Conservation (phyloP, 1,140 invertebrate species). For the Lethocerus indicus region DNA sequence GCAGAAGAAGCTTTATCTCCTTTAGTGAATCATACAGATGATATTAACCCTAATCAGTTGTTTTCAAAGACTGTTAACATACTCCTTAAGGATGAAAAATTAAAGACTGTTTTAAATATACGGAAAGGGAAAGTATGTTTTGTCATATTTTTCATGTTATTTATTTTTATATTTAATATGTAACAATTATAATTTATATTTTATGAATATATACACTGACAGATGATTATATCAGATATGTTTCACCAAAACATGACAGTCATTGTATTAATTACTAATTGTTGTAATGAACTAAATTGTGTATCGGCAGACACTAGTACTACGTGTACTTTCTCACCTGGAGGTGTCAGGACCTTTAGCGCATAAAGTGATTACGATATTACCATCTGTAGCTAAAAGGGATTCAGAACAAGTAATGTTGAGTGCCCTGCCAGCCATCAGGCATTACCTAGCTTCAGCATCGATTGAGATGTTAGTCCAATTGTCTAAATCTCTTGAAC, state of each 20-base stretch:
- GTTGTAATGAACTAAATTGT: neutral
- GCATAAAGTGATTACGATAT: slow-evolving; percentile 1
- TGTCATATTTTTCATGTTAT: neutral
- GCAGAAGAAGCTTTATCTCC: slow-evolving; percentile 12
- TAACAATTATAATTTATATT: neutral
- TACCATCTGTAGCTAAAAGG: slow-evolving; percentile 6
- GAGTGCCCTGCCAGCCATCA: slow-evolving; percentile 10
- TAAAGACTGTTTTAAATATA: slow-evolving; percentile 10
- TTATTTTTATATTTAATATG: neutral
- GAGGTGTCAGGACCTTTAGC: slow-evolving; percentile 7
- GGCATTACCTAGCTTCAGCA: slow-evolving; percentile 8
- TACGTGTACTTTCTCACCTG: slow-evolving; percentile 9
- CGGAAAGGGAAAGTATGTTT: slow-evolving; percentile 11
- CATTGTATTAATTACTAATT: neutral
- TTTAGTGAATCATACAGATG: neutral
- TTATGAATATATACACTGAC: no score
- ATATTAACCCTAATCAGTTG: slow-evolving; percentile 7
- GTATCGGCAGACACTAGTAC: slow-evolving; percentile 8
- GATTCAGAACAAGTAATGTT: slow-evolving; percentile 10
- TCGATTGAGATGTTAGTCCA: neutral
- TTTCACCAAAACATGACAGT: neutral
- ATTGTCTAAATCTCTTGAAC: neutral
- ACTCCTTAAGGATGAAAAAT: slow-evolving; percentile 12
- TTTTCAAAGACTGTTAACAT: slow-evolving; percentile 8
- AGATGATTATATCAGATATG: neutral